Evolutionary conservation across 2,888 invertebrate genomes (phyloP).

Genomic region (Drosophila quinaria): DNA sequence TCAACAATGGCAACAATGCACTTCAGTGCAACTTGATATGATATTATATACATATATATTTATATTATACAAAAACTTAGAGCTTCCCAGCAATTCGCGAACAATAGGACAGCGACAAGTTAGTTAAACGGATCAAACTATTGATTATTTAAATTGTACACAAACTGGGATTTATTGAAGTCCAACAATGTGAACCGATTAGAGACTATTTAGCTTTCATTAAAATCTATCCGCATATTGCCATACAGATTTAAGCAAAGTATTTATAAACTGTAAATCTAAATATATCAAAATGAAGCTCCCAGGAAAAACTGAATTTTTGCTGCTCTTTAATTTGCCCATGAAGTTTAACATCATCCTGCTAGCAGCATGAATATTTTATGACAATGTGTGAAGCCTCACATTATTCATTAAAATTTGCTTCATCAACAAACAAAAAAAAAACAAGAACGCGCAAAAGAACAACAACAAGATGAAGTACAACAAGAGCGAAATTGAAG

Average conservation of each 20-base stretch:
- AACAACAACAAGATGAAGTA: slow-evolving; percentile 37
- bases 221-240: background rate
- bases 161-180: background rate
- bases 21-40: slow-evolving; percentile 61
- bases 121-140: background rate
- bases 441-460: slow-evolving; percentile 16
- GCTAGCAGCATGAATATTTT: slow-evolving; percentile 62
- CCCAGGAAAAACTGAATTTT: background rate
- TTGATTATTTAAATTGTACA: background rate
- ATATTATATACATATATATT: slow-evolving; percentile 45
- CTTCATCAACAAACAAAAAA: slow-evolving; percentile 60
- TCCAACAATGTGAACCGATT: background rate
- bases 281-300: background rate
- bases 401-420: slow-evolving; percentile 82
- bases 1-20: slow-evolving; percentile 77
- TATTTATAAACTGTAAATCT: background rate
- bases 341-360: slow-evolving; percentile 37
- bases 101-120: slow-evolving; percentile 2
- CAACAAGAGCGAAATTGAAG: slow-evolving; percentile 59
- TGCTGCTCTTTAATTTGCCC: slow-evolving; percentile 23
- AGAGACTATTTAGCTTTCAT: background rate
- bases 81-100: slow-evolving; percentile 14
- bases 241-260: background rate
- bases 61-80: slow-evolving; percentile 26
- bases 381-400: slow-evolving; percentile 75